A percentile compares a stretch with the other conserved stretches of the same genome.
These are phyloP conservation scores for Valencia hispanica DNA, from an alignment of 2,797 vertebrate species.

Conservation along the genomic window DNA sequence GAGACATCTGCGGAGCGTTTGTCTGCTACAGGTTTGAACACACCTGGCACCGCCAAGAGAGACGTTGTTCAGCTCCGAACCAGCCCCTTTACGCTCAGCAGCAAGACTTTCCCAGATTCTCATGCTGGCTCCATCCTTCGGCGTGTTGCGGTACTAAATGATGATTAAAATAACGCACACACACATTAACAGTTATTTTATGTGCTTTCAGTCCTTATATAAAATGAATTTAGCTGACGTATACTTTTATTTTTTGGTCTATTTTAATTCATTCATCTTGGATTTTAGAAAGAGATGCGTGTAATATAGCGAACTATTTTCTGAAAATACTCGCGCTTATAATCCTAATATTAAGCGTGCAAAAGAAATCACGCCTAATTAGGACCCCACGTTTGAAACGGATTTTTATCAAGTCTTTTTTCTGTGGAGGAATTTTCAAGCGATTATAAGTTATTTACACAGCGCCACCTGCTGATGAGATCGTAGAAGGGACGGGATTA, in stretches of 20 bases:
- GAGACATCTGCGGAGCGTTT: conserved; percentile 45
- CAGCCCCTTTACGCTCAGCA: conserved; percentile 70
- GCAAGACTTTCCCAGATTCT: conserved; percentile 18
- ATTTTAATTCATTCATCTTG: background rate
- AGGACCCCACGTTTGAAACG: conserved; percentile 19
- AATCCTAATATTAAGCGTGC: conserved; percentile 27
- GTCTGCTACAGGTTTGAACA: conserved; percentile 75
- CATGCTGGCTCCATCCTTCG: conserved; percentile 61
- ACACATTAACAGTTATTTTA: background rate
- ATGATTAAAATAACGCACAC: background rate
- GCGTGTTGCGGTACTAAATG: conserved; percentile 36
- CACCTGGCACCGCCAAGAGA: conserved; percentile 69
- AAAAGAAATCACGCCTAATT: conserved; percentile 47
- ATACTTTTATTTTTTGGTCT: no score
- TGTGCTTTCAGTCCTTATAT: background rate
- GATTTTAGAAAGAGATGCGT: background rate
- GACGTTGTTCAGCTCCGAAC: conserved; percentile 54
- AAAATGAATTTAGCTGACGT: background rate
- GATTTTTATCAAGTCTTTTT: background rate
- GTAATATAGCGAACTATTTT: background rate
- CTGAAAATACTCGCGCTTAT: conserved; percentile 19
- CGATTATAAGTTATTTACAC: conserved; percentile 21
- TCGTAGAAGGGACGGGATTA: background rate
- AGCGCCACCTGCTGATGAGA: conserved; percentile 56
- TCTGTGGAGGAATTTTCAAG: background rate